Base-by-base conservation (phyloP, 2,113 vertebrate species). In the Tichodroma muraria region DNA sequence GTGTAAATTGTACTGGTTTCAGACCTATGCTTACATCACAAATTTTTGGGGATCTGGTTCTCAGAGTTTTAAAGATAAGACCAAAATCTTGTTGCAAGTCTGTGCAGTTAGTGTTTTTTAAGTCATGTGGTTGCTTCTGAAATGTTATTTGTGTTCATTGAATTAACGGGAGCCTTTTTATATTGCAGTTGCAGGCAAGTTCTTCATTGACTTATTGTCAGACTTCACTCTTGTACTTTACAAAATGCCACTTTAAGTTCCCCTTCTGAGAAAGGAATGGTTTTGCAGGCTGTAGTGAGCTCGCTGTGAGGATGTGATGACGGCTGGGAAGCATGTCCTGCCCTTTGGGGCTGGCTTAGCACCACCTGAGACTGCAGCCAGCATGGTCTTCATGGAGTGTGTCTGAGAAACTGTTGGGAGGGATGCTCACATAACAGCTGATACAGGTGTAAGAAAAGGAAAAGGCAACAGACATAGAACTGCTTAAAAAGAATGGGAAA, bases 181-280 rank as follows among this genome's bases (percentile, higher is more conserved):
- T 78, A 83, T 91, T 95, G 82, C 90, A 90, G 22, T 94, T 85
- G 59, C 57, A 92, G 79, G 66, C 66, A 69, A 76, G 68, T 88
- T 89, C 71, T 88, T 88, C 42, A 73, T 16, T 88, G 76, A 70
- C 64, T 75, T 86, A 22, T 17, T 95, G 73, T 85, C 72, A 85
- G 47, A 25, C 71, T 89, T 90, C 76, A 19, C 52, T 78, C 25
- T 52, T 82, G 54, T 47, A 7, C 80, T 94, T 80, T 56, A 35
- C 49, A 59, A 83, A 85, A 42, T n/a, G 30, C 20, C 28, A 38
- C 88, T 69, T 61, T 56, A 69, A 61, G 56, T 49, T 83, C 6
- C 45, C 18, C 37, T 76, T 56, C n/a, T 20, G 80, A 81, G 57
- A 40, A 61, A 68, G 35, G 25, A 18, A 0, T 77, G 50, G 19